These are phyloP conservation scores for Dendrocopos noguchii DNA, from an alignment of 2,113 vertebrate species.

Conservation along the genomic window DNA sequence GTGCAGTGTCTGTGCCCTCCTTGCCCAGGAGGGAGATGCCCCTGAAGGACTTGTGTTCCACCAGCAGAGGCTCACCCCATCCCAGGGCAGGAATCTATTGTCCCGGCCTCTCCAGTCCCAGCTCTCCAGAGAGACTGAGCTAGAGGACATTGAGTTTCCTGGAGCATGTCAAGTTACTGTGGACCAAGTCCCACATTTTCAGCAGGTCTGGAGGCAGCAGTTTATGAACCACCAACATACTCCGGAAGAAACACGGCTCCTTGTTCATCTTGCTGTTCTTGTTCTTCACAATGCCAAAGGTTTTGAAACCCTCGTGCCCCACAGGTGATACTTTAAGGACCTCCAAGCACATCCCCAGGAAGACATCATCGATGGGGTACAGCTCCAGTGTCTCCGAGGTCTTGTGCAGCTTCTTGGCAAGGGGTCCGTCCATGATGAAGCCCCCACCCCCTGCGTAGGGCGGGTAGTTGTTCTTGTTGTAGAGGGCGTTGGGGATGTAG, in stretches of 20 bases:
- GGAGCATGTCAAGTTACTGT: conserved; percentile 88
- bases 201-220: conserved; percentile 87
- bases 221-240: conserved; percentile 97
- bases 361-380: conserved; percentile 95
- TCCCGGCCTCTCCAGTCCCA: not conserved
- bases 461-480: conserved; percentile 87
- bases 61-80: not conserved
- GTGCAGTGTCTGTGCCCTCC: not conserved
- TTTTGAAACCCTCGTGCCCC: conserved; percentile 92
- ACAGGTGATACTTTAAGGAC: conserved; percentile 84
- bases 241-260: conserved; percentile 93
- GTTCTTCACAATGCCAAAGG: conserved; percentile 92
- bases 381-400: conserved; percentile 86
- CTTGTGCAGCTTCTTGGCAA: conserved; percentile 83
- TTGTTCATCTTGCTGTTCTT: conserved; percentile 92
- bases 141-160: conserved; percentile 86
- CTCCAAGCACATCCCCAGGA: conserved; percentile 95
- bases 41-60: not conserved
- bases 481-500: conserved; percentile 87
- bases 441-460: conserved; percentile 94
- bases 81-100: not conserved
- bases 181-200: conserved; percentile 92
- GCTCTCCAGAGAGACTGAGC: conserved; percentile 31
- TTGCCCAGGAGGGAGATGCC: not conserved
- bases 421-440: conserved; percentile 87